Base-by-base conservation (phyloP, 1,140 invertebrate species). In the Nebria ingens region DNA sequence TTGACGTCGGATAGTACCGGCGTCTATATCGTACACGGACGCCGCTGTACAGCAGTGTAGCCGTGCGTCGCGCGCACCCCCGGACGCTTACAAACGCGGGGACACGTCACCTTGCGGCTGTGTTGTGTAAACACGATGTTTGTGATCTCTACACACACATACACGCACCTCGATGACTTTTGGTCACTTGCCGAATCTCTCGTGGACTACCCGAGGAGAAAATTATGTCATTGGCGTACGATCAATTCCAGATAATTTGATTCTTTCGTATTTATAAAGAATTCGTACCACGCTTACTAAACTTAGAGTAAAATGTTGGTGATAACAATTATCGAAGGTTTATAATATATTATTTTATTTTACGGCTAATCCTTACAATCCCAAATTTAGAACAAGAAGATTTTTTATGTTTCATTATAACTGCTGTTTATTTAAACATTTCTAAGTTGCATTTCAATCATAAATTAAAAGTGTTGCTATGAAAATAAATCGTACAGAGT, bases 41-140 rank as follows among this genome's bases (percentile, higher is more conserved):
- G 25, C 25, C 40, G 40, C 40, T 45, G 15, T 45, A 17, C 15
- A 9, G 17, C 40, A 17, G 9, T 9, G 40, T 4, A 3, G 9
- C 15, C 25, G 4, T 6, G 25, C 13, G 25, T 12, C 15, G 40
- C 40, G 9, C 9, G 9, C 6, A 45, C 40, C 40, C 9, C 17
- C 40, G 40, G 3, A 45, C 40, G 17, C 15, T 4, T 17, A 11
- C 6, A 11, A 3, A 45, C 40, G 17, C 4, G 3, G 40, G 6
- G 6, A 17, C 17, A 17, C 15, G 3, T 45, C 15, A 17, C 40
- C 9, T 17, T 45, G 40, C 17, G 6, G 40, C 13, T 45, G 40
- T 45, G 40, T 45, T 45, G 40, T 45, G 40, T 45, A 45, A 45
- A 45, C 40, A 45, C 17, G 40, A 17, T 45, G 6, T 34, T 34